These are phyloP conservation scores for Hipparchia semele DNA, from an alignment of 2,888 invertebrate genomes.

Conservation along the genomic window DNA sequence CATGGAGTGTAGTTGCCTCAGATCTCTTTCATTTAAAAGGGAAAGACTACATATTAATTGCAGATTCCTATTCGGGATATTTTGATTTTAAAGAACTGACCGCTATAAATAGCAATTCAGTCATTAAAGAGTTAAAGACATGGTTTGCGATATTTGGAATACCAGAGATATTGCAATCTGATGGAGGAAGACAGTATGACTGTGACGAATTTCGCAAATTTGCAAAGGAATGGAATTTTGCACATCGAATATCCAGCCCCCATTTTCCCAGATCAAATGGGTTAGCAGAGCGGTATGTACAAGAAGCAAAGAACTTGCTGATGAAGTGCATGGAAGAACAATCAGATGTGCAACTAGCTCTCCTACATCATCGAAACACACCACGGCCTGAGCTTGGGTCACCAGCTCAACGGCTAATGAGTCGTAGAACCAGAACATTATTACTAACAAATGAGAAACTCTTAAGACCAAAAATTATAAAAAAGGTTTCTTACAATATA, in stretches of 20 bases:
- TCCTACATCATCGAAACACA: conserved; percentile 16
- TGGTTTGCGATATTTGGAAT: neutral
- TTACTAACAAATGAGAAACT: neutral
- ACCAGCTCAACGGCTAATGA: conserved; percentile 6
- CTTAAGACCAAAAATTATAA: neutral
- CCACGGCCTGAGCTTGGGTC: conserved; percentile 8
- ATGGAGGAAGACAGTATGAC: neutral
- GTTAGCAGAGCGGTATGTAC: neutral
- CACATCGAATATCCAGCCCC: neutral
- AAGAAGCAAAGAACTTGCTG: neutral
- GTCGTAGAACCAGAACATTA: conserved; percentile 1
- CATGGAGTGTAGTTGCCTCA: neutral
- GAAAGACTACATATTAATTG: neutral
- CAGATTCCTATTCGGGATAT: neutral
- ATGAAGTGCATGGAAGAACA: conserved; percentile 5
- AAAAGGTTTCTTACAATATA: neutral
- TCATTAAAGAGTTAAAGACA: neutral
- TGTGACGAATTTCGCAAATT: neutral
- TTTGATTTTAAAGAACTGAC: conserved; percentile 4
- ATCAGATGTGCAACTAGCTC: conserved; percentile 7
- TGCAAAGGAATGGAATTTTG: neutral
- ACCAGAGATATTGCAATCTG: neutral
- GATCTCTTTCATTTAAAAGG: conserved; percentile 2
- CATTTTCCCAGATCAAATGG: conserved; percentile 1
- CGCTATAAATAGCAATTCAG: neutral